Evolutionary conservation across 2,113 vertebrate genomes (phyloP), one percentile per base, ranked within the genome.

Genomic region (Cyphomyrus plagiostoma): DNA sequence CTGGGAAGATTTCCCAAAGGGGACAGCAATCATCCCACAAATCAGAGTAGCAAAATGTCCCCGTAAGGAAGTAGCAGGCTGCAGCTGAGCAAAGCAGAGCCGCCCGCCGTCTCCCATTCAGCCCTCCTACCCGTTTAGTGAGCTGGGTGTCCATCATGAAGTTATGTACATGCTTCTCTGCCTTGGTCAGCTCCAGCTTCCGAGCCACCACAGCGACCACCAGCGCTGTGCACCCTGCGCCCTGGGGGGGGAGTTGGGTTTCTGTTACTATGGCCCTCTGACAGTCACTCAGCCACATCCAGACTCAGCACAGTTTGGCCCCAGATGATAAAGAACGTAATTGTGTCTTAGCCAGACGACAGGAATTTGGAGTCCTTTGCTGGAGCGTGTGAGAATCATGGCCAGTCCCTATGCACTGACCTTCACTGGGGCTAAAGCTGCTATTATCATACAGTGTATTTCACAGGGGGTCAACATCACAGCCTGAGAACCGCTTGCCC

Each of bases 91-190:
- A 74, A 1, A 74, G 66, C 23, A 70, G 66, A 74, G 26, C 11
- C 26, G 7, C 70, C 26, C 4, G 1, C 21, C 3, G 46, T 15
- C 23, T 23, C 39, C 23, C 23, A 26, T 26, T 77, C 48, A 49
- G 42, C 21, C n/a, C 19, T 90, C 96, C 95, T 95, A 99, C 98
- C 98, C 98, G 93, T 93, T 99, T 99, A 0, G 98, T 99, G 92
- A 99, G 98, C 88, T 99, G 98, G 0, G 98, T 99, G 95, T 99
- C 98, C 98, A 99, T 99, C 98, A 99, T 99, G 95, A 99, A 99
- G 96, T 99, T 99, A 95, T 99, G 98, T 35, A 99, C 98, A 0
- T 99, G 98, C 89, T 99, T 99, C 94, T 99, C 98, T 0, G 98
- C 98, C 96, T 99, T 99, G 95, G 98, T 99, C 93, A 99, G 96